Evolutionary conservation across 2,113 vertebrate genomes (phyloP), one percentile per base, ranked within the genome.

Genomic region (Oophaga pumilio): DNA sequence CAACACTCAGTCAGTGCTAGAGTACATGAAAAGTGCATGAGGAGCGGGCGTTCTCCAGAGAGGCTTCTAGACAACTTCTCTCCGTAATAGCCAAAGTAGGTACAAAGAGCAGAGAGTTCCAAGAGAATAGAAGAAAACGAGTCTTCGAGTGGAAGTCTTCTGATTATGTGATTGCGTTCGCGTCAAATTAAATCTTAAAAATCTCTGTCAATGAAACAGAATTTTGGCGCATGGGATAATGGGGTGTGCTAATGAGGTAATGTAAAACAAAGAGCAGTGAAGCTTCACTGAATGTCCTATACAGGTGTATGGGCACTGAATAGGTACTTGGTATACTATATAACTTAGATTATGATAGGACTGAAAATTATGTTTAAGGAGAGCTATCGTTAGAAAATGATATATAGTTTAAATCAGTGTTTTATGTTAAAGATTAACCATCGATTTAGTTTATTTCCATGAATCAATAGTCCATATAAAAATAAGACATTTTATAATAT

Each of bases 81-180:
- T 13, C 60, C 56, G 49, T 49, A 80, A 81, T 57, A 81, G 76
- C 43, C 85, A 86, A 68, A 71, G 66, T 59, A 73, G 56, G 64
- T 57, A 80, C 85, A 73, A 80, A 87, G 77, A 74, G 52, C 33
- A 81, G 26, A 87, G 15, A 59, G 66, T 87, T 82, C 78, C 64
- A 82, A 87, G 64, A 87, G 78, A 82, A 81, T 87, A 18, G 43
- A 73, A 49, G 43, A 74, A 24, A 8, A 8, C 26, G 4, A 26
- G 62, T 49, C 78, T 74, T 22, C 8, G 43, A 12, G 71, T 49
- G 56, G 59, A 82, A 81, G 66, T 71, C 77, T 81, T n/a, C 33
- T 87, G 74, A 86, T 78, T 79, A 86, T 33, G 20, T 78, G 50
- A 73, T n/a, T 50, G 80, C 49, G 22, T 62, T 79, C 49, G 14